A percentile compares a stretch with the other conserved stretches of the same genome.
Conservation (phyloP, 2,888 invertebrate genomes). For the Junonia oenone region DNA sequence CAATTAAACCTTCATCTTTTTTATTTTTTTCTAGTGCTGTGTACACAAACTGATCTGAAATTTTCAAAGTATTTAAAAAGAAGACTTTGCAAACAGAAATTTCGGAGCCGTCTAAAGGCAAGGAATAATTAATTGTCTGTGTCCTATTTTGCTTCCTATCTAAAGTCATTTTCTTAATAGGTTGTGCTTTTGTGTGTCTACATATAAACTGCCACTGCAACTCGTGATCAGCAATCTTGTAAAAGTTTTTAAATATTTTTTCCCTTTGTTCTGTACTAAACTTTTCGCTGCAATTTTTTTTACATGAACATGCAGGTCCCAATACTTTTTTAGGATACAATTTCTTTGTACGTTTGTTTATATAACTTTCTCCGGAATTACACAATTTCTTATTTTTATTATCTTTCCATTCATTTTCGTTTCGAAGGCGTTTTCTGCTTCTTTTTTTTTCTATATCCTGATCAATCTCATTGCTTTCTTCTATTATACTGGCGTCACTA, state of each 20-base stretch:
- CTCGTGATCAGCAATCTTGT: constrained; percentile 24
- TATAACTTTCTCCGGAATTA: constrained; percentile 20
- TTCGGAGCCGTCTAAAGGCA: constrained; percentile 1
- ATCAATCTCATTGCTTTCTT: no score
- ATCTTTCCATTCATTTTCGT: constrained; percentile 15
- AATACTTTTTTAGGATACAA: not conserved
- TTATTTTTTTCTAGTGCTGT: not conserved
- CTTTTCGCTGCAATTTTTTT: not conserved
- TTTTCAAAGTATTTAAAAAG: constrained; percentile 22
- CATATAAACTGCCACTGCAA: constrained; percentile 25
- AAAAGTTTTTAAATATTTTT: constrained; percentile 20
- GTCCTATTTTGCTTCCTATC: not conserved
- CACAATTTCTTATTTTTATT: constrained; percentile 18
- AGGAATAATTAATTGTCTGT: constrained; percentile 17
- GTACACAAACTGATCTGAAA: constrained; percentile 3
- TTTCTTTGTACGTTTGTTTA: not conserved
- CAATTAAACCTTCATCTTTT: not conserved
- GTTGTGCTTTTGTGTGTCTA: constrained; percentile 3
- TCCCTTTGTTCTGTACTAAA: constrained; percentile 7
- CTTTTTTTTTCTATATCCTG: no score
- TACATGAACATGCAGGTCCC: not conserved
- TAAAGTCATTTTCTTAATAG: not conserved
- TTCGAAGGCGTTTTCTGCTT: no score
- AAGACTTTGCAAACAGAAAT: constrained; percentile 19
- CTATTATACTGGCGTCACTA: no score